These are phyloP conservation scores for Meganola albula DNA, from an alignment of 2,888 invertebrate species.

Conservation along the genomic window DNA sequence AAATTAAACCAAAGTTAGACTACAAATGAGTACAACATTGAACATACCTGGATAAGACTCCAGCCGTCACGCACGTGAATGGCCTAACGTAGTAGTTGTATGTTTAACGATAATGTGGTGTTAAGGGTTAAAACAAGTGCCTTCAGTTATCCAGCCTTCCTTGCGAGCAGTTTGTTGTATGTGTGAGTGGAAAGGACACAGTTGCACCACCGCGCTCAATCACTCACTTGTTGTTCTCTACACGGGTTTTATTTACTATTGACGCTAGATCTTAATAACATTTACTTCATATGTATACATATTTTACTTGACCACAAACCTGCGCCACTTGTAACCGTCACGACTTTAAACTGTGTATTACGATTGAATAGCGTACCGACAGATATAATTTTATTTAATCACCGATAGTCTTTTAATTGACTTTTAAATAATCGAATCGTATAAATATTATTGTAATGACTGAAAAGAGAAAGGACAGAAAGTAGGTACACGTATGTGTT, in stretches of 20 bases:
- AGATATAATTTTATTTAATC: no score
- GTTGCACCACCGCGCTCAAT: constrained; percentile 17
- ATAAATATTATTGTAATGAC: constrained; percentile 19
- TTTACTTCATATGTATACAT: constrained; percentile 16
- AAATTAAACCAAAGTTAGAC: constrained; percentile 55
- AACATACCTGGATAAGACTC: constrained; percentile 28
- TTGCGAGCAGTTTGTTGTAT: constrained; percentile 64
- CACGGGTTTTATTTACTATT: constrained; percentile 13
- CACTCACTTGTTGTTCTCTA: constrained; percentile 9
- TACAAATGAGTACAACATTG: constrained; percentile 45
- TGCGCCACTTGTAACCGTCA: constrained; percentile 30
- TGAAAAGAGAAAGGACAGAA: constrained; percentile 14
- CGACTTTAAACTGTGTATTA: constrained; percentile 30
- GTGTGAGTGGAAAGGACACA: constrained; percentile 50
- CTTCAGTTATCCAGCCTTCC: constrained; percentile 75
- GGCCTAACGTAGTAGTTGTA: constrained; percentile 32
- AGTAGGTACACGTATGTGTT: constrained; percentile 25
- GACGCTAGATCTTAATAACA: constrained; percentile 23
- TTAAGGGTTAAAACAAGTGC: constrained; percentile 73
- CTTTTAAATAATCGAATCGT: constrained; percentile 14
- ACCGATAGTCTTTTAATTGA: constrained; percentile 37
- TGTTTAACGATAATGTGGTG: constrained; percentile 49
- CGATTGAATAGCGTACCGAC: constrained; percentile 43
- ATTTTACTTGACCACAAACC: constrained; percentile 37
- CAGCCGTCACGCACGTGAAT: constrained; percentile 17